A percentile compares a stretch with the other conserved stretches of the same genome.
These are phyloP conservation scores for Magallana ariakensis DNA, from an alignment of 1,140 invertebrate genomes.

Conservation along the genomic window DNA sequence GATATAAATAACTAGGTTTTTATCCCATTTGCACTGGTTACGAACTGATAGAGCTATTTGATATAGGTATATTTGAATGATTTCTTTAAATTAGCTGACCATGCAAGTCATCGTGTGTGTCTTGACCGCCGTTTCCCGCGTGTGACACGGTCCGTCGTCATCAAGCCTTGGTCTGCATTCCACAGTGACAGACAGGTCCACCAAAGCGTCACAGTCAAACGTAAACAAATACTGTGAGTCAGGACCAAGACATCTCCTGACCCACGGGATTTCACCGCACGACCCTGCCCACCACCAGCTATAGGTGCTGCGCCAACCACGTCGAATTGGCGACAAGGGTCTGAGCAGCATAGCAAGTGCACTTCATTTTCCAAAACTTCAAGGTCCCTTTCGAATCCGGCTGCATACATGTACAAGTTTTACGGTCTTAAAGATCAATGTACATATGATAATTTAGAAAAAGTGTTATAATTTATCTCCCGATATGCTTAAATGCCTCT, in stretches of 20 bases:
- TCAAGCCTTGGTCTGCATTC: not conserved
- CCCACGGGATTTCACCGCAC: not conserved
- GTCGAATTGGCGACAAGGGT: not conserved
- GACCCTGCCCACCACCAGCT: not conserved
- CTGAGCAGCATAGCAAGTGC: no score
- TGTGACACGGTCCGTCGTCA: constrained; percentile 12
- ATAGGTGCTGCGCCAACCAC: not conserved
- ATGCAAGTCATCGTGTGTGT: constrained; percentile 15
- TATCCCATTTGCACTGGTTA: constrained; percentile 7
- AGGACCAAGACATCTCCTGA: constrained; percentile 4
- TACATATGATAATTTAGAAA: no score
- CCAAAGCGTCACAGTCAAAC: not conserved
- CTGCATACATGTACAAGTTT: no score
- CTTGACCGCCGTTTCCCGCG: not conserved
- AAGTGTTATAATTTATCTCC: no score
- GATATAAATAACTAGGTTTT: not conserved
- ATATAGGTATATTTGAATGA: not conserved
- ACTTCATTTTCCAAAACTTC: no score
- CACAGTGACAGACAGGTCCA: not conserved
- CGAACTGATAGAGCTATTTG: not conserved
- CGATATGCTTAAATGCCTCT: no score
- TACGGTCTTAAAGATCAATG: no score
- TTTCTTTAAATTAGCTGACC: constrained; percentile 4
- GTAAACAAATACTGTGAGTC: constrained; percentile 27
- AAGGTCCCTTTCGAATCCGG: no score